Evolutionary conservation across 2,888 invertebrate species (phyloP).

Genomic region (Proisotoma minuta): DNA sequence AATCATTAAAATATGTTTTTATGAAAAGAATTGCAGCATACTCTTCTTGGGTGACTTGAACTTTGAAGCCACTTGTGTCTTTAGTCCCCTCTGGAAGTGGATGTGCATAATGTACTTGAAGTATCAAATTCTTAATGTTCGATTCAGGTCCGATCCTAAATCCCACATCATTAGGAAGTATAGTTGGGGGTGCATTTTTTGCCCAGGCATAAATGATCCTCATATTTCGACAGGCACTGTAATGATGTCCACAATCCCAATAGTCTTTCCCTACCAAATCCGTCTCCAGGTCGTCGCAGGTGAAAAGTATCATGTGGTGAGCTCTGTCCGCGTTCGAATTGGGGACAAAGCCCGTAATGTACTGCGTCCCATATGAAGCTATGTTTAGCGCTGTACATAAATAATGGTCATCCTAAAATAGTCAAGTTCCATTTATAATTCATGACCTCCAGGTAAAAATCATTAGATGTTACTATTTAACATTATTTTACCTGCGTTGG

Average conservation of each 20-base stretch:
- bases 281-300: constrained; percentile 4
- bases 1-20: background rate
- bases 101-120: constrained; percentile 57
- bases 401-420: constrained; percentile 52
- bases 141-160: constrained; percentile 56
- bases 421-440: constrained; percentile 1
- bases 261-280: background rate
- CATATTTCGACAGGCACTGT: constrained; percentile 50
- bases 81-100: constrained; percentile 46
- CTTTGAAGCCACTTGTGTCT: constrained; percentile 42
- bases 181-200: constrained; percentile 57
- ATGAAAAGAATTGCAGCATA: constrained; percentile 20
- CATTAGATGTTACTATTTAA: background rate
- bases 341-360: constrained; percentile 51
- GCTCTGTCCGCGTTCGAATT: constrained; percentile 56
- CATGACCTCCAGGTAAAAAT: background rate
- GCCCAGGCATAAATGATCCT: constrained; percentile 61
- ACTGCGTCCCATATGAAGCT: constrained; percentile 48
- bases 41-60: constrained; percentile 38
- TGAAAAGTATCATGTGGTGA: constrained; percentile 58
- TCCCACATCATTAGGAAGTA: constrained; percentile 56
- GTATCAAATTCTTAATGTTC: constrained; percentile 55
- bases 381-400: constrained; percentile 51
- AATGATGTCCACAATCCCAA: constrained; percentile 55
- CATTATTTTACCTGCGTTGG: constrained; percentile 36